Conservation (phyloP, 1,140 invertebrate genomes). For the Oncopodura yosiiana region DNA sequence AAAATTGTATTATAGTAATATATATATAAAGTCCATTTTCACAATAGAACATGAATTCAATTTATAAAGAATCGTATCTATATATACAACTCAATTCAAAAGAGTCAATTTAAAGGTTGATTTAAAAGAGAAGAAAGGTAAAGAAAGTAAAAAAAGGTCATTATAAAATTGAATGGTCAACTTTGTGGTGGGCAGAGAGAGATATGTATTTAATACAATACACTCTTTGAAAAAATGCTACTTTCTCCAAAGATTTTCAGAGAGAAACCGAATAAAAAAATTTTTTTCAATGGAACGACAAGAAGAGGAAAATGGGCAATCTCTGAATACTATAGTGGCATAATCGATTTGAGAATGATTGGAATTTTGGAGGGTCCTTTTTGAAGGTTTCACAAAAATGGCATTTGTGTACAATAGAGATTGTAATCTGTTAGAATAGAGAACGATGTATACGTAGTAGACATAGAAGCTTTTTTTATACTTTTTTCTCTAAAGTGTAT, state of each 20-base stretch:
- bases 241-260: too few species aligned
- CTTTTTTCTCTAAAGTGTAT: too few species aligned
- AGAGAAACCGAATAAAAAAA: too few species aligned
- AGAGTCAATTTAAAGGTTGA: too few species aligned
- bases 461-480: too few species aligned
- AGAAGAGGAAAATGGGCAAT: slow-evolving; percentile 36
- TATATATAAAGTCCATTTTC: too few species aligned
- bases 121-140: slow-evolving; percentile 9
- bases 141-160: slow-evolving; percentile 18
- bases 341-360: slow-evolving; percentile 36
- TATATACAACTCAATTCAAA: too few species aligned
- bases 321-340: slow-evolving; percentile 12
- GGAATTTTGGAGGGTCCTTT: slow-evolving; percentile 32
- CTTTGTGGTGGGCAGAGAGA: slow-evolving; percentile 15
- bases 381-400: slow-evolving; percentile 34
- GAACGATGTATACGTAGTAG: slow-evolving; percentile 24
- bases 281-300: too few species aligned
- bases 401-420: slow-evolving; percentile 36
- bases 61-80: too few species aligned
- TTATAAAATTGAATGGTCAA: slow-evolving; percentile 30
- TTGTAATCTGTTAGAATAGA: slow-evolving; percentile 35
- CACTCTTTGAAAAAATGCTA: too few species aligned
- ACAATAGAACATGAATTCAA: too few species aligned
- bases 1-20: neutral
- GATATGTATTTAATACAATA: slow-evolving; percentile 29